Percentiles rank a stretch among this genome's conserved stretches.
These are phyloP conservation scores for Pseudotriccus pelzelni DNA, from an alignment of 2,797 vertebrate species.

Conservation along the genomic window DNA sequence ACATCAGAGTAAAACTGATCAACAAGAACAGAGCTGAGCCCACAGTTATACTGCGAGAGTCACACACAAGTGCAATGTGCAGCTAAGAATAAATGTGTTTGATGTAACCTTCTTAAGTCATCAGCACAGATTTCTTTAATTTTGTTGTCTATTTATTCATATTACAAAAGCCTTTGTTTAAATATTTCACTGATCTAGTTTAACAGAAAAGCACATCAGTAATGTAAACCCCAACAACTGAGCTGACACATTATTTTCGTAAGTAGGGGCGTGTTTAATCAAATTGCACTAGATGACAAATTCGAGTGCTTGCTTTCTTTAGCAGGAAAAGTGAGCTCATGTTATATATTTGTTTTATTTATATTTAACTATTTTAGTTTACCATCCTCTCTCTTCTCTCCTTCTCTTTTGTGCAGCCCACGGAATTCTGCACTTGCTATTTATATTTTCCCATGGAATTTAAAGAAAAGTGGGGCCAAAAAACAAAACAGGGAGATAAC, in stretches of 20 bases:
- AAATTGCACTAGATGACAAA: not conserved
- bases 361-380: not conserved
- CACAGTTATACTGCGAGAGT: not conserved
- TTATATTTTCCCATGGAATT: not conserved
- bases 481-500: not conserved
- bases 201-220: slow-evolving; percentile 27
- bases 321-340: not conserved
- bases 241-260: not conserved
- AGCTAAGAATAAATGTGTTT: slow-evolving; percentile 7
- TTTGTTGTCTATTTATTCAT: not conserved
- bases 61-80: not conserved
- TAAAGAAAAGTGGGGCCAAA: not conserved
- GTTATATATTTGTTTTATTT: not conserved
- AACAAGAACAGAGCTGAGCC: not conserved
- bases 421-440: not conserved
- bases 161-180: slow-evolving; percentile 17
- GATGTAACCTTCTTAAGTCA: slow-evolving; percentile 20
- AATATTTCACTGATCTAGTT: slow-evolving; percentile 9
- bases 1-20: not conserved
- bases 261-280: not conserved
- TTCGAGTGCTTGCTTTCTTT: not conserved
- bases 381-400: not conserved
- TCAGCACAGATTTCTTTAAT: not conserved
- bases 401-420: not conserved
- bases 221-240: not conserved